Evolutionary conservation across 2,113 vertebrate species (phyloP).

Genomic region (Melanerpes formicivorus): DNA sequence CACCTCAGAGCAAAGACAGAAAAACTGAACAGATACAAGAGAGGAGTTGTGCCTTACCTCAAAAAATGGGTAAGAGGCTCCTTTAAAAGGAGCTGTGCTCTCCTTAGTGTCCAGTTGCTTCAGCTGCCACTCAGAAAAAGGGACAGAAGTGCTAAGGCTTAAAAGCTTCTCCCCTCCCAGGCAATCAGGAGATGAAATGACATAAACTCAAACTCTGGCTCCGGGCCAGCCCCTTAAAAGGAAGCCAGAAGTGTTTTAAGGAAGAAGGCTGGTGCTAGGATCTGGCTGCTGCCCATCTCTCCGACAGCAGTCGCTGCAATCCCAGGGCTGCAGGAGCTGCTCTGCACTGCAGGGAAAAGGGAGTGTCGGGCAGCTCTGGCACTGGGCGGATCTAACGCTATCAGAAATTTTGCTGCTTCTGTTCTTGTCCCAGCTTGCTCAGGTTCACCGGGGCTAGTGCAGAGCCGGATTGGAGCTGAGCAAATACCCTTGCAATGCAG

Average conservation of each 20-base stretch:
- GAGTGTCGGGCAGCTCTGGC: neutral
- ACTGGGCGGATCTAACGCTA: accelerated
- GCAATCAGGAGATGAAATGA: neutral
- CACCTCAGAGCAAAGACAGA: neutral
- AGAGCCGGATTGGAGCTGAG: neutral
- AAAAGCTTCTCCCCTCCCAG: neutral
- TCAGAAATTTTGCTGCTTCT: neutral
- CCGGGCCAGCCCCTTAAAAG: neutral
- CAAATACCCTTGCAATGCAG: neutral
- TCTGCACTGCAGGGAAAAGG: neutral
- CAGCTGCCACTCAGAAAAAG: neutral
- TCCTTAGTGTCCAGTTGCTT: neutral
- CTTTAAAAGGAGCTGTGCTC: neutral
- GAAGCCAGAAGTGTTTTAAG: neutral
- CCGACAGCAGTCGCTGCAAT: neutral
- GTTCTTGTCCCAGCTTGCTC: neutral
- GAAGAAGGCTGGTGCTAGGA: neutral
- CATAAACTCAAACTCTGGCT: neutral
- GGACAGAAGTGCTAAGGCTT: neutral
- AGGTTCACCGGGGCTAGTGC: neutral
- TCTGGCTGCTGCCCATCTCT: neutral
- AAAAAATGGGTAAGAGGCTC: neutral
- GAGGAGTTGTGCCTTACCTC: neutral
- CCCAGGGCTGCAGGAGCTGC: neutral
- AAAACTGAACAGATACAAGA: accelerated